Percentiles rank a stretch among this genome's conserved stretches.
Conservation (phyloP, 2,888 invertebrate species). For the Chymomyza caudatula region DNA sequence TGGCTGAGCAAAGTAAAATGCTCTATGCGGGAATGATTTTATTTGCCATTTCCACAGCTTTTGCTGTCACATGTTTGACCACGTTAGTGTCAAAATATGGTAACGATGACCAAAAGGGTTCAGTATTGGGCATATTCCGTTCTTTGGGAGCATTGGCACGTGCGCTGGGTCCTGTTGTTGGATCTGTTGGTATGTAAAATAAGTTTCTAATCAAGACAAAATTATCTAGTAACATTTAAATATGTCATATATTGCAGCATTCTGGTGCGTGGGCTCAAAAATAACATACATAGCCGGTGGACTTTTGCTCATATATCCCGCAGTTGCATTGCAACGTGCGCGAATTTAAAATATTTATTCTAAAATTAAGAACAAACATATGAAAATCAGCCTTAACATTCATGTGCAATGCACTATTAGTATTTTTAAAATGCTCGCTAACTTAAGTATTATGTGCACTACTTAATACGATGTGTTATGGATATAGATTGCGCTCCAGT, state of each 20-base stretch:
- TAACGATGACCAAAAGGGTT: constrained; percentile 90
- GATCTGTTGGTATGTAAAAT: constrained; percentile 84
- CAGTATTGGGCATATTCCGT: constrained; percentile 94
- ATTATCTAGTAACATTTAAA: not conserved
- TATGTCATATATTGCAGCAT: constrained; percentile 80
- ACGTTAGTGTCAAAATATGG: constrained; percentile 93
- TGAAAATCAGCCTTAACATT: not conserved
- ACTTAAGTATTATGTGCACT: not conserved
- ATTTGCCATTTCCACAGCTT: constrained; percentile 93
- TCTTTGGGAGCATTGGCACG: constrained; percentile 96
- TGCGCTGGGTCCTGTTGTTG: constrained; percentile 92
- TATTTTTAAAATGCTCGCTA: not conserved
- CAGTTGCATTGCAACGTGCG: constrained; percentile 81
- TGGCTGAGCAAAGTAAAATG: constrained; percentile 81
- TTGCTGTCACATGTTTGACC: constrained; percentile 97
- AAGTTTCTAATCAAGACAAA: not conserved
- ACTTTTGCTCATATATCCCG: constrained; percentile 86
- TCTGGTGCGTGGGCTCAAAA: constrained; percentile 93
- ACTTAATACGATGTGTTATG: not conserved
- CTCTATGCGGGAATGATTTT: constrained; percentile 91
- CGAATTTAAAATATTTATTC: not conserved
- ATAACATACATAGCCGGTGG: constrained; percentile 91
- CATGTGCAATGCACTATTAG: not conserved
- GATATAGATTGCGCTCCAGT: too few species aligned
- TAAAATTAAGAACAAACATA: not conserved